Conservation (phyloP, 2,113 vertebrate genomes). For the Hippocampus mohnikei region DNA sequence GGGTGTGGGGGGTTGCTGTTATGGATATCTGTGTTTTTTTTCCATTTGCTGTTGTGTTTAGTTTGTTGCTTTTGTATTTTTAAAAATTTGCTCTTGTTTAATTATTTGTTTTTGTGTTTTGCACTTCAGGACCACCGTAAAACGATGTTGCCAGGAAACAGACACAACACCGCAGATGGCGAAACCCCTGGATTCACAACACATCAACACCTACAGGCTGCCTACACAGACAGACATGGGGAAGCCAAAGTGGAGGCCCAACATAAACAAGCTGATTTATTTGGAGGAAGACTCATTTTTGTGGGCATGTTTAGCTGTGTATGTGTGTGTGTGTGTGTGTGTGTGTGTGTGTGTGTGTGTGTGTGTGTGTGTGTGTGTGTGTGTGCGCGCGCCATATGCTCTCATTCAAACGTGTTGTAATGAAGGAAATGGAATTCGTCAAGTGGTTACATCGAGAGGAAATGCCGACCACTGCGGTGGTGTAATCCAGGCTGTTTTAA, state of each 20-base stretch:
- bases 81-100: too few species aligned
- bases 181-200: constrained; percentile 61
- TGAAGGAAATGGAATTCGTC: constrained; percentile 50
- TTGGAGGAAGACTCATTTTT: constrained; percentile 33
- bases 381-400: not conserved
- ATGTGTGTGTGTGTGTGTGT: not conserved
- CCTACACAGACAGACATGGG: constrained; percentile 19
- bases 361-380: not conserved
- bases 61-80: too few species aligned
- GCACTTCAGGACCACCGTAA: too few species aligned
- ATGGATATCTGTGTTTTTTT: too few species aligned
- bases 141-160: constrained; percentile 10
- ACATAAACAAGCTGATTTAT: constrained; percentile 54
- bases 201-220: constrained; percentile 49
- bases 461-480: constrained; percentile 46
- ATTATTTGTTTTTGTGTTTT: too few species aligned
- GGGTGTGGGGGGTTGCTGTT: too few species aligned
- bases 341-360: constrained; percentile 1
- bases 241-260: constrained; percentile 27
- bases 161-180: constrained; percentile 33
- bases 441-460: constrained; percentile 53
- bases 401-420: constrained; percentile 41
- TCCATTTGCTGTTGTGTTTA: too few species aligned
- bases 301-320: constrained; percentile 29
- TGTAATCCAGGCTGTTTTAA: not conserved